Conservation (phyloP, 37 sponge, comb jelly and placozoan genomes). For the Theonella swinhoei region DNA sequence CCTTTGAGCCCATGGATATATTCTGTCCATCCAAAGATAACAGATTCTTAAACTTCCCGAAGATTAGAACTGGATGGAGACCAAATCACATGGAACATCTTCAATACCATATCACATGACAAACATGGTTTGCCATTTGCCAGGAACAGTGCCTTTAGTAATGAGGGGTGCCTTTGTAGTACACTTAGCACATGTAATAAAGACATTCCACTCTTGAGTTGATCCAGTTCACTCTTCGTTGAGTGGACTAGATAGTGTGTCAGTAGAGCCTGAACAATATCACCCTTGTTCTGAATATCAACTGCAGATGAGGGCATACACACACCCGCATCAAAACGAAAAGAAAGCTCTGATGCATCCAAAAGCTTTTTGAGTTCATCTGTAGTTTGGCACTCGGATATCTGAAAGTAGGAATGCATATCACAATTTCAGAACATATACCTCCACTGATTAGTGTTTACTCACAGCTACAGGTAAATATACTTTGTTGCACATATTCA, state of each 20-base stretch:
- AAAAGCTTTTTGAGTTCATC: not conserved
- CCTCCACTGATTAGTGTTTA: too few species aligned
- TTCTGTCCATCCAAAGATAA: slow-evolving; percentile 1
- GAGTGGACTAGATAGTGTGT: not conserved
- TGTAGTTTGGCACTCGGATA: not conserved
- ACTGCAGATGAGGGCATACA: not conserved
- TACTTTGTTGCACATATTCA: slow-evolving; percentile 6
- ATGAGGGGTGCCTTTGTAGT: not conserved
- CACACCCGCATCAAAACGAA: slow-evolving; percentile 21
- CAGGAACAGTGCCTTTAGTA: not conserved
- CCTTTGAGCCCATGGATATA: slow-evolving; percentile 15
- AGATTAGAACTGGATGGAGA: not conserved
- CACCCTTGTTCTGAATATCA: not conserved
- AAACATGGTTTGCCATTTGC: not conserved
- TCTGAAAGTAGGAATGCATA: too few species aligned
- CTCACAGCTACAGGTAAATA: too few species aligned
- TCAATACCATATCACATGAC: not conserved
- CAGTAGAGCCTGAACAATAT: not conserved
- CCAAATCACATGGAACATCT: not conserved
- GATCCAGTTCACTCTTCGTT: slow-evolving; percentile 5
- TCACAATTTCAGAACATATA: too few species aligned
- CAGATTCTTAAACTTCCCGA: not conserved
- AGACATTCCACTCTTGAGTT: slow-evolving; percentile 5
- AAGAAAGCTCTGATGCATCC: not conserved
- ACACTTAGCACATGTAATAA: not conserved